phyloP scores from a whole-genome alignment of 2,113 vertebrate genomes.

The Caloenas nicobarica region DNA sequence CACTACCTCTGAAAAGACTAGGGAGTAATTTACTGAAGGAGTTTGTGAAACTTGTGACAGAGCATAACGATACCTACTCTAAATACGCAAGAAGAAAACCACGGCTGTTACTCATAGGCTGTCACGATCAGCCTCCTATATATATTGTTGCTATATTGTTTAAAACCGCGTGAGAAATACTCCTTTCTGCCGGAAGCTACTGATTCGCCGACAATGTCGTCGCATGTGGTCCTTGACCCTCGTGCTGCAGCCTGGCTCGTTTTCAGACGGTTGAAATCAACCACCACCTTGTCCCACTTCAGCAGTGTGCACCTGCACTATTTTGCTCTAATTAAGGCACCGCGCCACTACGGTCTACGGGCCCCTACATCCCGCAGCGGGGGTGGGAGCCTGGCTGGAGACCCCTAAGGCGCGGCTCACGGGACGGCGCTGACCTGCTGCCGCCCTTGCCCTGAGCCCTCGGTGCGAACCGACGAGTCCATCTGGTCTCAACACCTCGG shows the following conservation, averaged over 20 bases:
- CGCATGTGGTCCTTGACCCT: not conserved
- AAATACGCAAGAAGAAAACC: not conserved
- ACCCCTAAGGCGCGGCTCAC: rapidly evolving
- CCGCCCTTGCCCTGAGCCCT: no score
- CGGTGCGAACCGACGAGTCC: rapidly evolving
- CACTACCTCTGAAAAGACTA: not conserved
- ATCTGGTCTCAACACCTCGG: no score
- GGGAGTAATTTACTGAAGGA: not conserved
- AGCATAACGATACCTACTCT: no score
- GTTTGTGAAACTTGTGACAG: not conserved
- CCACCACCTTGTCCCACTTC: not conserved
- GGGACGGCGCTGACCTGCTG: not conserved
- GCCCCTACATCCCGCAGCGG: rapidly evolving
- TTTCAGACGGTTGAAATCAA: rapidly evolving
- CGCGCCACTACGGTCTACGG: rapidly evolving
- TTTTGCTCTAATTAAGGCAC: rapidly evolving
- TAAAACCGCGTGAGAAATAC: rapidly evolving
- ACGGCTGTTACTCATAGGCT: not conserved
- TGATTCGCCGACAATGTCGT: rapidly evolving
- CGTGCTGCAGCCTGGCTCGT: not conserved
- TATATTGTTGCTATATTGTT: no score
- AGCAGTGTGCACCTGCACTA: rapidly evolving
- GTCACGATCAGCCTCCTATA: not conserved
- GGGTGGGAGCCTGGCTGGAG: no score
- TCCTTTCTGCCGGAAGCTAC: rapidly evolving